Base-by-base conservation (phyloP, 64 coral and sea anemone species). In the Porites lutea region DNA sequence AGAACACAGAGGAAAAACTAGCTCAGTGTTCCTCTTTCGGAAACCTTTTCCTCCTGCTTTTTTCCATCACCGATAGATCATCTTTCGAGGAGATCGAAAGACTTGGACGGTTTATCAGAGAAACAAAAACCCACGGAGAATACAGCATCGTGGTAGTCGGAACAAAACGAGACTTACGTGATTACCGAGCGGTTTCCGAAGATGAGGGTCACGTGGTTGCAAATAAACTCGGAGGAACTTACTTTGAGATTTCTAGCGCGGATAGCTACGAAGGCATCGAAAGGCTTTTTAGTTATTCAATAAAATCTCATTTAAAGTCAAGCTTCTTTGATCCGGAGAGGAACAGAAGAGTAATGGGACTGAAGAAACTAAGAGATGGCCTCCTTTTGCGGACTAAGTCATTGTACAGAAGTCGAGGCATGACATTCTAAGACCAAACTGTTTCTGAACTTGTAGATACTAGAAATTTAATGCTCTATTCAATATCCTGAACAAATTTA, bases 1-100 rank as follows among this genome's bases (percentile, higher is more conserved):
- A 76, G 73, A 76, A 76, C 48, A 76, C 73, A 15, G 73, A 76
- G 51, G 73, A 76, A 50, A 76, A 76, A 6, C 73, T 76, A 8
- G 48, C 45, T 18, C 73, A 76, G 48, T 76, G 47, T 48, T 49
- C 73, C 13, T 51, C 47, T 48, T 76, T 76, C 47, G 73, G 73
- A 76, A 52, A 52, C 47, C 4, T 76, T 13, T 76, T 76, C 18
- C 16, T 76, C 45, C 18, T 76, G 48, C 73, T 76, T 4, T 76
- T 76, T 48, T 76, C 73, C 48, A 76, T 76, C 73, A 76, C 45
- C 73, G 47, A 76, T 48, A 48, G 73, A 1, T 76, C 73, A 5
- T 52, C 73, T 18, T 6, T 76, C 4, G 48, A 76, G 8, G 73
- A 76, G 19, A 15, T 18, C 14, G 13, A 76, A 50, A 45, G 43